These are phyloP conservation scores for Prochilodus magdalenae DNA, from an alignment of 2,113 vertebrate genomes.

Conservation along the genomic window DNA sequence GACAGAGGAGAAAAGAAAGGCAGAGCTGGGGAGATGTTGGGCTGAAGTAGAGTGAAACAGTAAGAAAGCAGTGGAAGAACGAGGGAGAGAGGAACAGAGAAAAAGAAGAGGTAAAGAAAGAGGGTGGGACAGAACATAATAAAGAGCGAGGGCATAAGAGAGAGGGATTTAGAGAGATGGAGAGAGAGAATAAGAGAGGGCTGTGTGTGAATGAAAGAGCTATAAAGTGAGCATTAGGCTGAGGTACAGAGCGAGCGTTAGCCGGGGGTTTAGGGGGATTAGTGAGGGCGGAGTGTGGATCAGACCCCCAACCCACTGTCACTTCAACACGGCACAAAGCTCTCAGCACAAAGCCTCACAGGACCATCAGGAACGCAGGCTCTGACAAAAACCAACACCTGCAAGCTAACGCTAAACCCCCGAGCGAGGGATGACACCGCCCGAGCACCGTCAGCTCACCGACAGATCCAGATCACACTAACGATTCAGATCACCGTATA, in stretches of 20 bases:
- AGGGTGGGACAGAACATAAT: no score
- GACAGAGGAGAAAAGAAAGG: no score
- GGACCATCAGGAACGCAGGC: neutral
- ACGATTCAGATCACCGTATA: neutral
- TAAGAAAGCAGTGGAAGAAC: neutral
- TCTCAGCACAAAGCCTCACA: neutral
- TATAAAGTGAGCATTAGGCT: conserved; percentile 25
- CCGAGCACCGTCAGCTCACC: neutral
- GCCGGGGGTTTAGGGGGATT: neutral
- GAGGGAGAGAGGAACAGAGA: neutral
- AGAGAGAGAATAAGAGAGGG: neutral
- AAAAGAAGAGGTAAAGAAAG: neutral
- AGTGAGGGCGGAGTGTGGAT: neutral
- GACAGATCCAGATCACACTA: neutral
- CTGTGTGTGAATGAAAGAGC: conserved; percentile 9
- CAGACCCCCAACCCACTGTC: neutral
- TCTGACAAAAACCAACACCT: neutral
- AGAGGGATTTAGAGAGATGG: neutral
- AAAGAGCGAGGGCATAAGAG: neutral
- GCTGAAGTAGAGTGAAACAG: neutral
- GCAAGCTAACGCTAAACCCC: neutral
- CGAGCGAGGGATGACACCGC: neutral
- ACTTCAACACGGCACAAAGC: neutral
- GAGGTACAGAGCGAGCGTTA: neutral
- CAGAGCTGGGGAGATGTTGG: no score